Conservation (phyloP, 2,113 vertebrate species). For the Lipophrys pholis region DNA sequence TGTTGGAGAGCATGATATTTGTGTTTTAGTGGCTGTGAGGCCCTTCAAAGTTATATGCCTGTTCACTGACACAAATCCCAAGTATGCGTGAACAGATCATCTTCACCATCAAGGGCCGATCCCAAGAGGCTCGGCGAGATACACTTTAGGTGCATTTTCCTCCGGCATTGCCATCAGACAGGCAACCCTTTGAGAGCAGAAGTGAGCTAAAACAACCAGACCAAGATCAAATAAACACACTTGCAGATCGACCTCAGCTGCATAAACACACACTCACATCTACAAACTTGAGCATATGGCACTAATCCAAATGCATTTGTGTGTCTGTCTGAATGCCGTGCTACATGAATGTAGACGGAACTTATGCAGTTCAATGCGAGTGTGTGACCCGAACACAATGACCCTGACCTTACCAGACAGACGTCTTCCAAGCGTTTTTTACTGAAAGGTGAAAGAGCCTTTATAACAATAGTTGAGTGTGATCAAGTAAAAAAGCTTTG, state of each 20-base stretch:
- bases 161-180: constrained; percentile 58
- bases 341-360: constrained; percentile 34
- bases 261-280: constrained; percentile 73
- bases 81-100: constrained; percentile 29
- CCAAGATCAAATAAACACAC: constrained; percentile 80
- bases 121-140: constrained; percentile 27
- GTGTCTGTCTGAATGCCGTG: constrained; percentile 54
- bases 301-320: constrained; percentile 52
- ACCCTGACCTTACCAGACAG: constrained; percentile 59
- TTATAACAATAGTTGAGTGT: constrained; percentile 56
- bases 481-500: constrained; percentile 33
- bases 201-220: constrained; percentile 77
- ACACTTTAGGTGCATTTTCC: constrained; percentile 50
- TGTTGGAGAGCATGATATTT: constrained; percentile 1
- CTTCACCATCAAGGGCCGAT: constrained; percentile 15
- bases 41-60: constrained; percentile 26
- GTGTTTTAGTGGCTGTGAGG: constrained; percentile 17
- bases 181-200: constrained; percentile 70
- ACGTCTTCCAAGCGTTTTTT: constrained; percentile 53
- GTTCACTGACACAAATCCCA: constrained; percentile 35
- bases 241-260: constrained; percentile 74
- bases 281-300: constrained; percentile 62
- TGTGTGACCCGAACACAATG: constrained; percentile 21
- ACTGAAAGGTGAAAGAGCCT: constrained; percentile 51
- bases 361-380: constrained; percentile 28